Base-by-base conservation (phyloP, 2,888 invertebrate species). In the Drosophila suboccidentalis region DNA sequence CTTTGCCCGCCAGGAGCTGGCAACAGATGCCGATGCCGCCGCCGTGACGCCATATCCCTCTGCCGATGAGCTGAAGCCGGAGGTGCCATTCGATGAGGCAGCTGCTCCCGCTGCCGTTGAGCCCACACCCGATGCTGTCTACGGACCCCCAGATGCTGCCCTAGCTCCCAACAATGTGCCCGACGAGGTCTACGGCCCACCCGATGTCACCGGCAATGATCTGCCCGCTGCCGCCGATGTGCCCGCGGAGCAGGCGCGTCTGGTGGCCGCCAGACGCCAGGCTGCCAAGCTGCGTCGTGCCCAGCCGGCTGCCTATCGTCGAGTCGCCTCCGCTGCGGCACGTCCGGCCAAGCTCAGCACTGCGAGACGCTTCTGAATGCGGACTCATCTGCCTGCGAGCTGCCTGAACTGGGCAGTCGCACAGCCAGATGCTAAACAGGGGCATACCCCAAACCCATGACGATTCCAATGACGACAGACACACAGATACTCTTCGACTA, bases 41-140 rank as follows among this genome's bases (percentile, higher is more conserved):
- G 91, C 75, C 1, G 91, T 91, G 8, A 91, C 91, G 1, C 91
- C 91, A 4, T 91, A 91, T 72, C 91, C 91, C 15, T 73, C 80
- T 3, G 91, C 91, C 4, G 91, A 90, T 39, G 92, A 91, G 49
- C 74, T 91, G 6, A 91, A 91, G 26, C 91, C 91, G 4, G 91
- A 91, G 65, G 83, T 91, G 29, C 91, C 91, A 5, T 91, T 91
- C 63, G 85, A 91, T 32, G 91, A 91, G 62, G 78, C 78, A 6
- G 81, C 69, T 5, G 73, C 86, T 6, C 78, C 82, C 3, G 80
- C 69, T 1, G 70, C 83, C 11, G 78, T 22, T 0, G 87, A 83
- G 6, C 87, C 89, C 29, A 84, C 80, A 3, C 90, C 90, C 19
- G 90, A 90, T 77, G 91, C 88, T 11, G 90, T 90, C 13, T 90